Base-by-base conservation (phyloP, 2,888 invertebrate species). In the Cactoblastis cactorum region DNA sequence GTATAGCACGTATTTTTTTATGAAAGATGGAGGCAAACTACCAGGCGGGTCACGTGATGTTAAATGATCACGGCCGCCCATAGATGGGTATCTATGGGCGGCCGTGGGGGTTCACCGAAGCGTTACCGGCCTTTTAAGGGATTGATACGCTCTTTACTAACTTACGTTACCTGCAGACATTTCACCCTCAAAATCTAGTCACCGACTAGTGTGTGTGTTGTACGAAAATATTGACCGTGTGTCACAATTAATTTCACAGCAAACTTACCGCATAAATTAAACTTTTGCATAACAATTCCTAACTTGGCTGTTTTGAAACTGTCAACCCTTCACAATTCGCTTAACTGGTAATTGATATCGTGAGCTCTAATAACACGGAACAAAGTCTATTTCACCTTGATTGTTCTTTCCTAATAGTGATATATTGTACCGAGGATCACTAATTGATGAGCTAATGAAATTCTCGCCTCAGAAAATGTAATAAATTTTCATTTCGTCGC, bases 261-360 rank as follows among this genome's bases (percentile, higher is more conserved):
- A 62, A 79, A 79, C 72, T 78, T 76, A 62, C 67, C 68, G 77
- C 77, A 78, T 79, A 80, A 80, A 79, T 80, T 79, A 67, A 77
- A 78, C 78, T 77, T 77, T 69, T 61, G 67, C 65, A 56, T 62
- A 79, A 78, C 77, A 77, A 78, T 78, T 77, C 71, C 66, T 59
- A 69, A 74, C 71, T 76, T 74, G 53, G 63, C 68, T 71, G 72
- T 71, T 77, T 70, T 61, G 65, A 69, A 69, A 67, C 75, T 77
- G 78, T 79, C 78, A 77, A n/a, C 69, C 75, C 74, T 68, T 71
- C 62, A 57, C 56, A 65, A 63, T 67, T 57, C 57, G 57, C 50
- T 62, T 59, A 45, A 62, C 62, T 63, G 55, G 62, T 58, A 63
- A 62, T 63, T 59, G 63, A 66, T 67, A 67, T 63, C 64, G 1